Percentiles rank a stretch among this genome's conserved stretches.
phyloP scores from a whole-genome alignment of 2,797 vertebrate species.

The Alca torda region DNA sequence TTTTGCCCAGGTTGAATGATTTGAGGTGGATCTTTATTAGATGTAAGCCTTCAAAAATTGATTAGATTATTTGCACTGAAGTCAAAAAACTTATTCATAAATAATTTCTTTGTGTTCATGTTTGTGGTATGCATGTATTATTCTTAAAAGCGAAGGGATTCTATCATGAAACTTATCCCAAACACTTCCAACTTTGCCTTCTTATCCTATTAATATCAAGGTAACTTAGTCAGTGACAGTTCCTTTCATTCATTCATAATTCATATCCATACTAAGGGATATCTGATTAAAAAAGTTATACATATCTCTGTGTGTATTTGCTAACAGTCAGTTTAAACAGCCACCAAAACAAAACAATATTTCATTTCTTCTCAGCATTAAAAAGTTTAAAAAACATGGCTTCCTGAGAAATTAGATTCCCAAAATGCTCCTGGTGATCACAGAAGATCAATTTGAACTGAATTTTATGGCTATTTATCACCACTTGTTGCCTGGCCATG shows the following conservation, averaged over 20 bases:
- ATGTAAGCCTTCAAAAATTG: neutral
- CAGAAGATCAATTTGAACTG: neutral
- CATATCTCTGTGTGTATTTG: constrained; percentile 25
- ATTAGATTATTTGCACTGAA: neutral
- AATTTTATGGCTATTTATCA: neutral
- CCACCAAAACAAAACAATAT: constrained; percentile 9
- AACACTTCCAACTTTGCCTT: neutral
- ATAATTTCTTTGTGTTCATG: neutral
- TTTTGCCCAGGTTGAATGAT: neutral
- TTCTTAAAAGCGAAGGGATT: neutral
- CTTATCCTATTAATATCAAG: constrained; percentile 28
- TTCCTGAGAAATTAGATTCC: neutral
- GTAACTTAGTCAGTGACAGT: neutral
- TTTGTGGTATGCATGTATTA: neutral
- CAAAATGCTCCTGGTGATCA: neutral
- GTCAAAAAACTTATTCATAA: neutral
- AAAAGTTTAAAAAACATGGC: neutral
- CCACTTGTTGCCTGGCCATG: neutral
- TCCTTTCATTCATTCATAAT: constrained; percentile 43
- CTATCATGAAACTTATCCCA: neutral
- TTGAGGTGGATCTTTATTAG: neutral
- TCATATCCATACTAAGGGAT: neutral
- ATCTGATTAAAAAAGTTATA: constrained; percentile 20
- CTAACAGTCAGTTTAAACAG: constrained; percentile 21
- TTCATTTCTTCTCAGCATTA: neutral